phyloP scores from a whole-genome alignment of 2,888 invertebrate species.

The Heliconius cydno region DNA sequence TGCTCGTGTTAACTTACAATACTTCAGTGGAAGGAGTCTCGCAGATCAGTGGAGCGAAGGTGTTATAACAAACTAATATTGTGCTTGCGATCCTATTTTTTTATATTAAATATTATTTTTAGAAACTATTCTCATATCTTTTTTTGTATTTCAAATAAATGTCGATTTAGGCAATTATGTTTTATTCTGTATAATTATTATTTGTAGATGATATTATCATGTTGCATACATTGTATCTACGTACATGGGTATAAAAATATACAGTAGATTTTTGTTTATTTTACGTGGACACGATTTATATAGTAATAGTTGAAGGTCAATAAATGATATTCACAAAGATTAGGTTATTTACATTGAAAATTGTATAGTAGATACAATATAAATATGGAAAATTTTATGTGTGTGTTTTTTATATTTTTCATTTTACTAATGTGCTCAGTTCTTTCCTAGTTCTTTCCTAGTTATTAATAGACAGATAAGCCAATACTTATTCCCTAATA shows the following conservation, averaged over 20 bases:
- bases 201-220: background rate
- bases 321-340: no score
- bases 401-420: no score
- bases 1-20: conserved; percentile 42
- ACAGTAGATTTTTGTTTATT: background rate
- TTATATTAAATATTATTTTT: conserved; percentile 17
- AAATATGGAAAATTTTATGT: no score
- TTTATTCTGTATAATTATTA: background rate
- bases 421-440: no score
- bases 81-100: conserved; percentile 33
- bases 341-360: no score
- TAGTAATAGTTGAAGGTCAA: background rate
- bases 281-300: background rate
- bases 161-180: background rate
- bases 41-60: conserved; percentile 61
- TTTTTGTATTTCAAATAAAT: background rate
- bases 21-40: conserved; percentile 43
- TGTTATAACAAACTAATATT: conserved; percentile 51
- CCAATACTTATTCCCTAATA: background rate
- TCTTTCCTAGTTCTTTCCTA: no score
- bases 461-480: no score
- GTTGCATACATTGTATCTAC: background rate
- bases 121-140: background rate
- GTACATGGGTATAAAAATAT: background rate
- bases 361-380: no score